phyloP scores from a whole-genome alignment of 2,888 invertebrate genomes.

The Leptinotarsa haldemani region DNA sequence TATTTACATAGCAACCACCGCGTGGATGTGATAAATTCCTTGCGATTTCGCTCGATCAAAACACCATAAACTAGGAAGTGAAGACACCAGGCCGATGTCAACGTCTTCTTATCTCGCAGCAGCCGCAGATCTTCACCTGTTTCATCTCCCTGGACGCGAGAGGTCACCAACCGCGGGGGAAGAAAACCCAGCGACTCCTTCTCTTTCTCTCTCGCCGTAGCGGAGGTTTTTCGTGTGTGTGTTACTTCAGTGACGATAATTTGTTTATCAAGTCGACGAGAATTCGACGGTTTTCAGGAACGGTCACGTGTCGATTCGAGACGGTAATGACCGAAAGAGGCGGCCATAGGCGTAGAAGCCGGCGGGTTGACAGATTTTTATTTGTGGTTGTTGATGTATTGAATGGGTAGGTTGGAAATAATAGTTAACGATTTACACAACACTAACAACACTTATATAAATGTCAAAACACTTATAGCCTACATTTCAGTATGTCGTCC shows the following conservation, averaged over 20 bases:
- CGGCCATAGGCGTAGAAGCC: background rate
- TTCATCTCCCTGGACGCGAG: slow-evolving; percentile 18
- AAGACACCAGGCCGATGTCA: slow-evolving; percentile 28
- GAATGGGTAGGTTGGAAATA: too few relatives aligned
- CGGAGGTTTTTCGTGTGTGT: background rate
- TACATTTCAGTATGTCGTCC: too few relatives aligned
- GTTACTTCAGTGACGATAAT: background rate
- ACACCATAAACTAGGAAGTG: background rate
- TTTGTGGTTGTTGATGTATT: too few relatives aligned
- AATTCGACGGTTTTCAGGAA: slow-evolving; percentile 2
- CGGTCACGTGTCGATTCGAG: background rate
- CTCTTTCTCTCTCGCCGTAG: too few relatives aligned
- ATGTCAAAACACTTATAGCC: too few relatives aligned
- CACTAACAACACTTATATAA: too few relatives aligned
- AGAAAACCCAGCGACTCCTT: background rate
- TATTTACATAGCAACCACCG: too few relatives aligned
- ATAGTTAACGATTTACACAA: too few relatives aligned
- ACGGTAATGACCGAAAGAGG: background rate
- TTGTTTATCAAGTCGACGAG: slow-evolving; percentile 1
- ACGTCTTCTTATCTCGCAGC: slow-evolving; percentile 38
- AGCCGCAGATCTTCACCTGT: slow-evolving; percentile 35
- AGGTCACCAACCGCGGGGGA: slow-evolving; percentile 3
- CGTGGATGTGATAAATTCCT: too few relatives aligned
- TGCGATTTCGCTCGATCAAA: background rate
- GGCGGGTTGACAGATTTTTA: background rate